Evolutionary conservation across 37 sponge, comb jelly and placozoan genomes (phyloP).

Genomic region (Geodia barretti): DNA sequence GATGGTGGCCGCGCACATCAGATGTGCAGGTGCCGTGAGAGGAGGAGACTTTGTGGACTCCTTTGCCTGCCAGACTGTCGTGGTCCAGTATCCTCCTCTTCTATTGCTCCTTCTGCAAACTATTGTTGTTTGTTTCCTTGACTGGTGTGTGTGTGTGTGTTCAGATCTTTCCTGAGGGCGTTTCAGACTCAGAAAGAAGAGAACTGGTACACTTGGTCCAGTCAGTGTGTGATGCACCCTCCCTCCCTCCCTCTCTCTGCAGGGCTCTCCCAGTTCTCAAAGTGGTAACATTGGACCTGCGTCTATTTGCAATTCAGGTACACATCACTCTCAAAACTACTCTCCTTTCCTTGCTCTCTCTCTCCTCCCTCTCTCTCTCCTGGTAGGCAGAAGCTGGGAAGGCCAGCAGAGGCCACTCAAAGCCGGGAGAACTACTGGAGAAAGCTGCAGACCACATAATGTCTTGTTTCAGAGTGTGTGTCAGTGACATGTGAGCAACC

Average conservation of each 20-base stretch:
- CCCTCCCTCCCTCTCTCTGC: neutral
- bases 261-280: conserved; percentile 73
- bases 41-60: conserved; percentile 20
- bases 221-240: neutral
- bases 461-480: conserved; percentile 91
- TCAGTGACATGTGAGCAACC: conserved; percentile 67
- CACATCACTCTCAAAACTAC: neutral
- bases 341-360: neutral
- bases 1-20: conserved; percentile 79
- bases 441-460: conserved; percentile 92
- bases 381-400: conserved; percentile 47
- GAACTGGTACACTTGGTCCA: conserved; percentile 62
- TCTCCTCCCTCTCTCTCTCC: neutral
- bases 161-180: conserved; percentile 70
- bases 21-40: conserved; percentile 33
- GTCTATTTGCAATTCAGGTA: conserved; percentile 58
- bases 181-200: conserved; percentile 84
- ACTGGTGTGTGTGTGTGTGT: too few species aligned
- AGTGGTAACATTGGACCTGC: conserved; percentile 46
- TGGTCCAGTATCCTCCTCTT: conserved; percentile 71
- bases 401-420: conserved; percentile 23
- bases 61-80: conserved; percentile 60
- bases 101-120: too few species aligned
- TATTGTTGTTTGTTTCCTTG: too few species aligned
- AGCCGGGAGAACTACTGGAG: conserved; percentile 74